Conservation (phyloP, 1,140 invertebrate genomes). For the Episyrphus balteatus region DNA sequence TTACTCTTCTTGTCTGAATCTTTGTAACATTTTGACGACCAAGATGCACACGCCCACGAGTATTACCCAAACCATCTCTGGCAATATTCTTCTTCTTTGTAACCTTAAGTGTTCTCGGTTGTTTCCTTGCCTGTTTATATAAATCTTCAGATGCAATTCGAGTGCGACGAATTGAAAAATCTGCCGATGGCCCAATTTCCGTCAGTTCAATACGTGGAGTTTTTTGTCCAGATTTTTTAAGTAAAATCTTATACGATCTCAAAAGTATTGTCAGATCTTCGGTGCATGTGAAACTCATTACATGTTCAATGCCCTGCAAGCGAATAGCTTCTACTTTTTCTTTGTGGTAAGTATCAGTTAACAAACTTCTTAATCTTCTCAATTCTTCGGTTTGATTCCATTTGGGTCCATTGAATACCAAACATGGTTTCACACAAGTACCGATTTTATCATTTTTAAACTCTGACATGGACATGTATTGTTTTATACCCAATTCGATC, state of each 20-base stretch:
- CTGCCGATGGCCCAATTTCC: slow-evolving; percentile 72
- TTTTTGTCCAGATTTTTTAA: slow-evolving; percentile 85
- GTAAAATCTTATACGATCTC: slow-evolving; percentile 76
- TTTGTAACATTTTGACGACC: slow-evolving; percentile 75
- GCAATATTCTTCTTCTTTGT: slow-evolving; percentile 87
- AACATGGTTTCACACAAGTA: slow-evolving; percentile 77
- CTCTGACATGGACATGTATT: slow-evolving; percentile 64
- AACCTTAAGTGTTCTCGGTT: slow-evolving; percentile 70
- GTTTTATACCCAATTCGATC: slow-evolving; percentile 86
- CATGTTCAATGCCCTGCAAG: slow-evolving; percentile 86
- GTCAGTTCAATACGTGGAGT: slow-evolving; percentile 83
- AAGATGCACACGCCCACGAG: slow-evolving; percentile 85
- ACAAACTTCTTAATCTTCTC: slow-evolving; percentile 73
- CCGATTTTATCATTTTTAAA: slow-evolving; percentile 73
- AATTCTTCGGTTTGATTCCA: slow-evolving; percentile 77
- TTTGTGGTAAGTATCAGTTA: slow-evolving; percentile 89
- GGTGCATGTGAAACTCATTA: slow-evolving; percentile 74
- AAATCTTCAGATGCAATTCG: slow-evolving; percentile 85
- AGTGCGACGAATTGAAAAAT: slow-evolving; percentile 72
- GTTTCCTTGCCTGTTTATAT: slow-evolving; percentile 74
- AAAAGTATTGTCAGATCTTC: slow-evolving; percentile 68
- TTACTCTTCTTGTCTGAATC: slow-evolving; percentile 89
- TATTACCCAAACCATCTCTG: slow-evolving; percentile 76
- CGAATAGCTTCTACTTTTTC: slow-evolving; percentile 69
- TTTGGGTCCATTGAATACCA: slow-evolving; percentile 85